phyloP scores from a whole-genome alignment of 2,888 invertebrate species.

The Cheilosia soror region DNA sequence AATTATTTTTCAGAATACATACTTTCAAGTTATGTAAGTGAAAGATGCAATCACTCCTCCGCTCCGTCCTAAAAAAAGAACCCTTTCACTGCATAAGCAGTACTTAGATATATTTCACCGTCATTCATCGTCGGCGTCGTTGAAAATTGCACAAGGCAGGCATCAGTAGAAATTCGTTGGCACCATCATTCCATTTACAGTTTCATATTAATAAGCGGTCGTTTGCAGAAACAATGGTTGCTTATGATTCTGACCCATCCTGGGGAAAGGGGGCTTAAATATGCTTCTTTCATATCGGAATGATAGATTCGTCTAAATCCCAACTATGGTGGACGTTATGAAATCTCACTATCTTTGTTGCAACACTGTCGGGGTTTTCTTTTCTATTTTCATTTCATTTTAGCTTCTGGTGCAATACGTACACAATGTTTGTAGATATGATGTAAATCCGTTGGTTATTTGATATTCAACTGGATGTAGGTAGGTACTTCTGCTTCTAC shows the following conservation, averaged over 20 bases:
- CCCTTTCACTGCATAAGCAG: slow-evolving; percentile 45
- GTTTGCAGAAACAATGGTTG: slow-evolving; percentile 60
- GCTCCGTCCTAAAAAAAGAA: slow-evolving; percentile 5
- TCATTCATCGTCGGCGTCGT: slow-evolving; percentile 21
- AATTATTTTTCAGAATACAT: slow-evolving; percentile 65
- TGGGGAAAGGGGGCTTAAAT: slow-evolving; percentile 4
- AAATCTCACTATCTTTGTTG: slow-evolving; percentile 41
- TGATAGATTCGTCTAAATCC: slow-evolving; percentile 51
- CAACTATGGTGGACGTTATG: slow-evolving; percentile 29
- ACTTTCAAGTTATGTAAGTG: slow-evolving; percentile 51
- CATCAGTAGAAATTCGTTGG: slow-evolving; percentile 43
- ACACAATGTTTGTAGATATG: slow-evolving; percentile 20
- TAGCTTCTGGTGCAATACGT: slow-evolving; percentile 14
- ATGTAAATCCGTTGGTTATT: slow-evolving; percentile 25
- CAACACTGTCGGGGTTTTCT: slow-evolving; percentile 33
- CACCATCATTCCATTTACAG: slow-evolving; percentile 36
- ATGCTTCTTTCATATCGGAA: slow-evolving; percentile 47
- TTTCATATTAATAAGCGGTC: slow-evolving; percentile 69
- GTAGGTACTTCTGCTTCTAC: neutral
- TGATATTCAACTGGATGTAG: slow-evolving; percentile 22
- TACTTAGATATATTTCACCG: slow-evolving; percentile 46
- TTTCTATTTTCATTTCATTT: slow-evolving; percentile 42
- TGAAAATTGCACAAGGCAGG: slow-evolving; percentile 44
- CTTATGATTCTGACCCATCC: slow-evolving; percentile 60
- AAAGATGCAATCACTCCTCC: slow-evolving; percentile 44